Percentiles rank a stretch among this genome's conserved stretches.
These are phyloP conservation scores for Mionectes macconnelli DNA, from an alignment of 2,113 vertebrate genomes.

Conservation along the genomic window DNA sequence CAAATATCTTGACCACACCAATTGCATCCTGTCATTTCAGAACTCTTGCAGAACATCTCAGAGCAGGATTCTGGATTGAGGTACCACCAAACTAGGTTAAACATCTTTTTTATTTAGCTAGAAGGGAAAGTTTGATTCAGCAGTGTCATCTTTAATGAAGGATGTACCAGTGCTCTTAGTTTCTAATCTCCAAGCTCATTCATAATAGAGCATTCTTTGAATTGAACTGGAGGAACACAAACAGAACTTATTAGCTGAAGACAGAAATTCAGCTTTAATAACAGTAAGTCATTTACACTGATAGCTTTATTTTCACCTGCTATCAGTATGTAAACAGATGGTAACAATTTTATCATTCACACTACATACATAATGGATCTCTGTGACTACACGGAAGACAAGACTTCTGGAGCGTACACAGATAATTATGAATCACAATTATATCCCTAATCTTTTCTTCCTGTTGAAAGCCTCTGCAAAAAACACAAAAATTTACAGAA, in stretches of 20 bases:
- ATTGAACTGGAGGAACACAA: background rate
- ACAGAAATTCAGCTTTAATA: slow-evolving; percentile 25
- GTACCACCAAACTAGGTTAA: background rate
- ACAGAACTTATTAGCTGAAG: slow-evolving; percentile 1
- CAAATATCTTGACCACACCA: background rate
- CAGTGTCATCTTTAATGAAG: background rate
- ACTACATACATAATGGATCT: slow-evolving; percentile 20
- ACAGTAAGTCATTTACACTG: background rate
- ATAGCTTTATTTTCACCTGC: slow-evolving; percentile 49
- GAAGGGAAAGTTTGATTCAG: background rate
- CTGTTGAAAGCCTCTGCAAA: background rate
- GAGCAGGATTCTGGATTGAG: background rate
- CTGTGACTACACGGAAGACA: background rate
- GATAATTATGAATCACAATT: slow-evolving; percentile 28
- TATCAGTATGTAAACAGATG: slow-evolving; percentile 43
- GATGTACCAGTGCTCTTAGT: background rate
- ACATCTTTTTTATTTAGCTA: background rate
- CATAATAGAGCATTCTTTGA: background rate
- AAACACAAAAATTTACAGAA: background rate
- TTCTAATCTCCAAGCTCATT: slow-evolving; percentile 25
- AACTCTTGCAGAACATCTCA: background rate
- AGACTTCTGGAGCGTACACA: background rate
- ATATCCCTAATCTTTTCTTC: background rate
- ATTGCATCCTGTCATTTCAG: background rate
- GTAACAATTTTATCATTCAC: slow-evolving; percentile 31